Evolutionary conservation across 2,888 invertebrate species (phyloP), one percentile per base, ranked within the genome.

Genomic region (Lithosia quadra): DNA sequence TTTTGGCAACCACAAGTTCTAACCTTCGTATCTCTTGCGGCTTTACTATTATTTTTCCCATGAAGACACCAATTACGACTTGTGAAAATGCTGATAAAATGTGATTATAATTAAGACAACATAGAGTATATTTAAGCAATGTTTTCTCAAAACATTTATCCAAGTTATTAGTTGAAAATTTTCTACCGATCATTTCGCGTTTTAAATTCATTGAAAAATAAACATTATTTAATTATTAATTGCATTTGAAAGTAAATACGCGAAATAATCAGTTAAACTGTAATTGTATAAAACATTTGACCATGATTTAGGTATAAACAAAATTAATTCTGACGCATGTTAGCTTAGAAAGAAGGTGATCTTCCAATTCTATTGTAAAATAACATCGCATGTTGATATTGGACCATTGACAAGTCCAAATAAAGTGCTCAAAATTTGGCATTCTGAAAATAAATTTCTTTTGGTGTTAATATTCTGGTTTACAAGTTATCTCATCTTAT

Each of bases 1-100:
- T 93, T 91, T 81, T 93, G 93, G 91, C 89, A 90, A 71, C 85
- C 90, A 10, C 85, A 86, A 64, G 86, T 87, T 70, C 82, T 91
- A 64, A 87, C 85, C 69, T 74, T 93, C 76, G 72, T 91, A 73
- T 86, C 84, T 39, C 73, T 91, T 21, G 75, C 88, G 64, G 80
- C 84, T 63, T 79, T 93, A 62, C 71, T 91, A 68, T 81, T 90
- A 65, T 90, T 87, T 78, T 83, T 88, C 53, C 89, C 85, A 66
- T 92, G 82, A 92, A 65, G 10, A 33, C 33, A 56, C n/a, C 22
- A 62, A 57, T 49, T 43, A 57, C 34, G 11, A 53, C 39, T 66
- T 18, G 22, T 34, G 13, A 21, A 24, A 39, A 53, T 18, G 21
- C 28, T 34, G 22, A 65, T 59, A 33, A 65, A 28, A 60, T 62